Evolutionary conservation across 2,113 vertebrate genomes (phyloP).

Genomic region (Myotis yumanensis): DNA sequence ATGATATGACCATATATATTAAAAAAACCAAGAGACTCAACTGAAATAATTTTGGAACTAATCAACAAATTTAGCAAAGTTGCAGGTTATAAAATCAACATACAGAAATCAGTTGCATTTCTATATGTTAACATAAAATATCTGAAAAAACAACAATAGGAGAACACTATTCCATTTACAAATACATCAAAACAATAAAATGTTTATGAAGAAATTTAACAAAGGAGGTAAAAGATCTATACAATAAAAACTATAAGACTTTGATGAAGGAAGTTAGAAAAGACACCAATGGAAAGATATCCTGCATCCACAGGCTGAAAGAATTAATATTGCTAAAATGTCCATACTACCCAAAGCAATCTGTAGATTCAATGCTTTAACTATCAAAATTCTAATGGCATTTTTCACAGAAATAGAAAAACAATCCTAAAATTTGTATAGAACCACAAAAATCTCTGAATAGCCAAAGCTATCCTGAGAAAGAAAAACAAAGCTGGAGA

Average conservation of each 20-base stretch:
- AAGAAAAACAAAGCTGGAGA: neutral
- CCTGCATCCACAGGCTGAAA: neutral
- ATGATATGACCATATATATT: neutral
- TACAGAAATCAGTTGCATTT: neutral
- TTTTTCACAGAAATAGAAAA: neutral
- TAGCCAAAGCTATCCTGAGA: neutral
- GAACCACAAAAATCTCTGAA: neutral
- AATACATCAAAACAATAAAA: neutral
- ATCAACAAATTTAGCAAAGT: neutral
- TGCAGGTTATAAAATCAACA: neutral
- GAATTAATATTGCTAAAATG: neutral
- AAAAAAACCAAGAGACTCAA: neutral
- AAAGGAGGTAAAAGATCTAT: neutral
- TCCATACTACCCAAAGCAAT: neutral
- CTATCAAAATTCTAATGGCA: neutral
- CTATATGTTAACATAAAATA: neutral
- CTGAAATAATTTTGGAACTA: neutral
- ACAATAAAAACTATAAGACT: neutral
- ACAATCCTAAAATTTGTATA: neutral
- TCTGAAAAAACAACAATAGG: neutral
- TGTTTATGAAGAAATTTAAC: neutral
- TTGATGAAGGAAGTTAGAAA: neutral
- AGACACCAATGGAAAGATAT: neutral
- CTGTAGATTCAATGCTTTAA: neutral
- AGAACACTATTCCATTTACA: neutral